Base-by-base conservation (phyloP, 2,888 invertebrate genomes). In the Pristionchus entomophagus region DNA sequence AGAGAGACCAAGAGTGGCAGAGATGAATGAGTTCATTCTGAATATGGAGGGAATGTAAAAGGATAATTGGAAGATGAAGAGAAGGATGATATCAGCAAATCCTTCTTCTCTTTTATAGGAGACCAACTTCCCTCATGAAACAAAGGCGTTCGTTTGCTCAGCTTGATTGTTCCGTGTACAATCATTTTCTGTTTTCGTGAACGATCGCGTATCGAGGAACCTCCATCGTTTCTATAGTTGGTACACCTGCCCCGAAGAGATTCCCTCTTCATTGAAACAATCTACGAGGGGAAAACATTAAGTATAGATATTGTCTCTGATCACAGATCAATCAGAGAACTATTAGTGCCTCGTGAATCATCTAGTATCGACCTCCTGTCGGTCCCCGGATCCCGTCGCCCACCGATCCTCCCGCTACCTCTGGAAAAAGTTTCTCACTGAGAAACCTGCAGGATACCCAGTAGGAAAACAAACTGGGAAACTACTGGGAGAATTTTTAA, bases 161-260 rank as follows among this genome's bases (percentile, higher is more conserved):
- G 65, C n/a, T 56, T 3, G 56, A 4, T 56, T 56, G 56, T 56
- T 56, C 56, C 26, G 4, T 26, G 56, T 56, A 4, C 56, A 56
- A 56, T 56, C n/a, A n/a, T n/a, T n/a, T n/a, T n/a, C 22, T 56
- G 56, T 56, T 56, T 56, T 56, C 56, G 56, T 56, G 56, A 56
- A 56, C 56, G 56, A 56, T 56, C 56, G 56, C n/a, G 26, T 56
- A 56, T 56, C 56, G 56, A n/a, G n/a, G n/a, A 56, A 56, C 26
- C 56, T 56, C 56, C n/a, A 56, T 56, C 56, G 56, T 56, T 56
- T 4, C 0, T 56, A n/a, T n/a, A n/a, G 56, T 56, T 56, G 22
- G 56, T 56, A 5, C 56, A 56, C 56, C 56, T 56, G 56, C 22
- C 56, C 56, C 22, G 26, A n/a, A 56, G 26, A 56, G 56, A 10